Evolutionary conservation across 1,140 invertebrate genomes (phyloP).

Genomic region (Notospermus geniculatus): DNA sequence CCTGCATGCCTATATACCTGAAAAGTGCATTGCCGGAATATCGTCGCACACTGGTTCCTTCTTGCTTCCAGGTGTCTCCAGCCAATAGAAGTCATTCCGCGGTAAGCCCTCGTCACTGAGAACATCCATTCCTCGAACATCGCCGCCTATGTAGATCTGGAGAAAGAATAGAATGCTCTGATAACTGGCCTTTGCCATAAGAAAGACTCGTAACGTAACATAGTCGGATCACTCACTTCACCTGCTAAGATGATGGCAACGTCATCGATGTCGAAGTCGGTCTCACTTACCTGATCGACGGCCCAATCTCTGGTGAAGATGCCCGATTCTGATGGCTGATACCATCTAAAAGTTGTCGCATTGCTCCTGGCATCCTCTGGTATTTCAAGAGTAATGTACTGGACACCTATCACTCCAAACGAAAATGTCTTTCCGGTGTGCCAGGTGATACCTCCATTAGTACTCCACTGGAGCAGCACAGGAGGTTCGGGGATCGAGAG

Average conservation of each 20-base stretch:
- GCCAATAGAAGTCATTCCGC: constrained; percentile 41
- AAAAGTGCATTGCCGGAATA: constrained; percentile 38
- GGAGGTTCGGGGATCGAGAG: constrained; percentile 31
- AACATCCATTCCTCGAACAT: constrained; percentile 43
- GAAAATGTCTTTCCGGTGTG: constrained; percentile 52
- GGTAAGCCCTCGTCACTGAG: constrained; percentile 24
- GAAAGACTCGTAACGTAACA: too few relatives aligned
- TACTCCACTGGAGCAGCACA: constrained; percentile 54
- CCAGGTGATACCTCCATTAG: constrained; percentile 55
- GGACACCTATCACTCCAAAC: constrained; percentile 39
- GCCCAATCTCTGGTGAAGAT: constrained; percentile 53
- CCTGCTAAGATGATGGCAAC: too few relatives aligned
- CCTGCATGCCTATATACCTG: constrained; percentile 35
- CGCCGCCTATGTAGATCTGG: constrained; percentile 55
- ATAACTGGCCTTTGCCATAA: too few relatives aligned
- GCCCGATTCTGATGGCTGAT: constrained; percentile 54
- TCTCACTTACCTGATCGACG: constrained; percentile 56
- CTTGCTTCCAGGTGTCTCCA: constrained; percentile 46
- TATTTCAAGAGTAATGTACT: constrained; percentile 48
- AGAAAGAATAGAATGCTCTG: too few relatives aligned
- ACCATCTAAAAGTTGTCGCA: constrained; percentile 53
- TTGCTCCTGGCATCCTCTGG: constrained; percentile 46
- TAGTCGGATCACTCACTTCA: too few relatives aligned
- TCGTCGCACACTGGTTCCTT: constrained; percentile 46
- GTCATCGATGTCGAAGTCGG: too few relatives aligned